phyloP scores from a whole-genome alignment of 2,888 invertebrate genomes.

The Machimus atricapillus region DNA sequence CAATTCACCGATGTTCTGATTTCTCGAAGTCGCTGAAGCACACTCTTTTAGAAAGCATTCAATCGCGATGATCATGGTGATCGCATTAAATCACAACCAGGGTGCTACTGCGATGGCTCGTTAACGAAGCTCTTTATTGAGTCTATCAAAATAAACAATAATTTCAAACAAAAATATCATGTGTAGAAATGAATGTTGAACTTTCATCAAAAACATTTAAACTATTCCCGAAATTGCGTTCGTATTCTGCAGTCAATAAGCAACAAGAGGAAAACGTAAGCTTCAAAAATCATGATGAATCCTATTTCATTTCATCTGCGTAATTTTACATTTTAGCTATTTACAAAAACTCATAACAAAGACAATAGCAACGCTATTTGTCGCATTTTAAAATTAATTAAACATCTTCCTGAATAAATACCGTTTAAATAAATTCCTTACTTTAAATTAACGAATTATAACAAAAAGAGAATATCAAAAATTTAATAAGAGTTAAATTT shows the following conservation, averaged over 20 bases:
- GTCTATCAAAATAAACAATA: constrained; percentile 38
- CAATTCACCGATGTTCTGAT: constrained; percentile 12
- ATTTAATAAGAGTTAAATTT: too few relatives aligned
- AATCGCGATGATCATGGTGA: not conserved
- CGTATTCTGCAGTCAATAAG: not conserved
- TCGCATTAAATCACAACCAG: constrained; percentile 7
- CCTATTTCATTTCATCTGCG: not conserved
- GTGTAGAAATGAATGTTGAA: constrained; percentile 3
- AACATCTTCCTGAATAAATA: not conserved
- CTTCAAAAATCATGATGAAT: not conserved
- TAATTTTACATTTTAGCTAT: not conserved
- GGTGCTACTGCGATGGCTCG: constrained; percentile 27
- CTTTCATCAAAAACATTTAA: not conserved
- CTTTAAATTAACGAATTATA: not conserved
- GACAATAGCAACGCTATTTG: not conserved
- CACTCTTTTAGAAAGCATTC: not conserved
- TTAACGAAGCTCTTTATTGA: constrained; percentile 7
- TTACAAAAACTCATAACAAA: not conserved
- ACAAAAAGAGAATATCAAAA: not conserved
- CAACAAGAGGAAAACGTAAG: not conserved
- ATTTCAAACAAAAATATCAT: constrained; percentile 37
- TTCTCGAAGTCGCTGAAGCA: not conserved
- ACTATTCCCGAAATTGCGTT: not conserved
- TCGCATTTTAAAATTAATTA: not conserved
- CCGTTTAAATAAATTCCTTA: not conserved